Evolutionary conservation across 2,888 invertebrate genomes (phyloP), one percentile per base, ranked within the genome.

Genomic region (Limnephilus rhombicus): DNA sequence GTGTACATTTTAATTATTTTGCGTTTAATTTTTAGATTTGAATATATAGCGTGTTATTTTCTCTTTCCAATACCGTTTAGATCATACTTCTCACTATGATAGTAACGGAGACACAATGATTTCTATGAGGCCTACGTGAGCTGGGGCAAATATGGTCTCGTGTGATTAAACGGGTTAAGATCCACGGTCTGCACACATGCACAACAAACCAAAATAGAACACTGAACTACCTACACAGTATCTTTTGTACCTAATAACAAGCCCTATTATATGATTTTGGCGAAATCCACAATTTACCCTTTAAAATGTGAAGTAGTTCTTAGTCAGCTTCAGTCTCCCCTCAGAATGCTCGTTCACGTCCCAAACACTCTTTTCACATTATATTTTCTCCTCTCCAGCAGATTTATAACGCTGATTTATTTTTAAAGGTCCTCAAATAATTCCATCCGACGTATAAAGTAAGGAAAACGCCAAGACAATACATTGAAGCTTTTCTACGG

Each of bases 381-480:
- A 68, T 68, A 68, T 68, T 68, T 68, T 68, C 68, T 68, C n/a
- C 68, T 68, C 68, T 68, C 68, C 68, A 68, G 68, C 68, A 68
- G 68, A 68, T 85, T 85, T 85, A 85, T 85, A 24, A n/a, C 37
- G 24, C 85, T 85, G 85, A 34, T 85, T 85, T 41, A 41, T 41
- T 85, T 85, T 41, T 34, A 41, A 41, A 85, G 24, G 41, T 37
- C 85, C 41, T 82, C 41, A 18, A 34, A 85, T 85, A 37, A 85
- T 37, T 85, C 24, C 45, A 41, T 82, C 82, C 18, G 85, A 85
- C 85, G 41, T 85, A 85, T 41, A 85, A 85, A 85, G 41, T 37
- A 85, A 41, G 24, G 34, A n/a, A 85, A 85, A 85, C 37, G 85
- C 37, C 85, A 85, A 85, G 85, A 41, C 85, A 85, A 85, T 85